A percentile compares a stretch with the other conserved stretches of the same genome.
phyloP scores from a whole-genome alignment of 2,113 vertebrate species.

The Macroglossus sobrinus region DNA sequence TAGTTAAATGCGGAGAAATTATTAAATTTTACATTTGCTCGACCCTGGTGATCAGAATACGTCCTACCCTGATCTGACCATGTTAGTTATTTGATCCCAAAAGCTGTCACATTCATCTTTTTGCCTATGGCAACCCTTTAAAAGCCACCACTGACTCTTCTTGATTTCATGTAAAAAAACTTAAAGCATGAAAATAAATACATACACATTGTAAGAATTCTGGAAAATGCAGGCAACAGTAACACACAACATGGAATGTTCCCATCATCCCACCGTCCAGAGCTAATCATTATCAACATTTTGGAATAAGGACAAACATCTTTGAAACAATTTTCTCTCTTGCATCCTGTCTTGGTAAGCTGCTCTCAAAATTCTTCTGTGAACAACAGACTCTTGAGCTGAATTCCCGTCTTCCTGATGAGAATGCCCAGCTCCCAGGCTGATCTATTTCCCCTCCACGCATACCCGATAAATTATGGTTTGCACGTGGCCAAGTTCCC shows the following conservation, averaged over 20 bases:
- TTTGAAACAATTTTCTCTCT: neutral
- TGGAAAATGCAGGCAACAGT: neutral
- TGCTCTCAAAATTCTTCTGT: neutral
- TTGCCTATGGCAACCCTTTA: neutral
- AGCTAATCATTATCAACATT: neutral
- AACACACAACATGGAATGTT: neutral
- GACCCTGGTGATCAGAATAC: neutral
- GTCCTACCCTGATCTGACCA: neutral
- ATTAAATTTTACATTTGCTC: neutral
- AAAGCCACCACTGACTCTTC: neutral
- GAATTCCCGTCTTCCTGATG: neutral
- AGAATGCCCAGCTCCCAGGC: neutral
- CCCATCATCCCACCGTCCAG: too few species aligned
- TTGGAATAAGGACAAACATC: conserved; percentile 23
- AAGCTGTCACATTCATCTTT: neutral
- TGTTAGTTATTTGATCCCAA: neutral
- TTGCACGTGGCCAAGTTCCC: neutral
- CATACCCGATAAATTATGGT: neutral
- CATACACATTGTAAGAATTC: neutral
- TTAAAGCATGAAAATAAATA: neutral
- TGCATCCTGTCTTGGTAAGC: neutral
- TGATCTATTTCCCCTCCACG: neutral
- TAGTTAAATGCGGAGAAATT: neutral
- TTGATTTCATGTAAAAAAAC: neutral
- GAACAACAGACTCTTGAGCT: neutral